These are phyloP conservation scores for Cephus spinipes DNA, from an alignment of 2,888 invertebrate species.

Conservation along the genomic window DNA sequence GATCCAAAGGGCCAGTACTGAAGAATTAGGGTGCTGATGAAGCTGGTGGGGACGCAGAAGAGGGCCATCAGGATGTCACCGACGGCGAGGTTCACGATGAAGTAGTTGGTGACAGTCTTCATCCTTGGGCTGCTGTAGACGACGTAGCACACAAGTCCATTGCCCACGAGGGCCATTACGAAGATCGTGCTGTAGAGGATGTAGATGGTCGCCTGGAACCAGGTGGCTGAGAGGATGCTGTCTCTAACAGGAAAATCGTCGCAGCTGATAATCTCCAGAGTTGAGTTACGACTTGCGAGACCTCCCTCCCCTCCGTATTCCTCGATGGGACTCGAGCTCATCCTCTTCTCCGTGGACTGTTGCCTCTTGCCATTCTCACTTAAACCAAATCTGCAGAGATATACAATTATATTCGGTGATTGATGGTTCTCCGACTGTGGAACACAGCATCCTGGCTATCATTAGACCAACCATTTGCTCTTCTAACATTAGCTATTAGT, in stretches of 20 bases:
- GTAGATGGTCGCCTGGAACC: slow-evolving; percentile 76
- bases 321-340: slow-evolving; percentile 16
- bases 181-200: slow-evolving; percentile 80
- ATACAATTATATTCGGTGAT: neutral
- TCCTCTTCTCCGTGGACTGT: slow-evolving; percentile 14
- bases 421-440: neutral
- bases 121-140: slow-evolving; percentile 86
- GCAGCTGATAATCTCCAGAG: slow-evolving; percentile 22
- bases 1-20: slow-evolving; percentile 91
- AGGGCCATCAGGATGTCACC: slow-evolving; percentile 92
- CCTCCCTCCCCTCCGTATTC: slow-evolving; percentile 19
- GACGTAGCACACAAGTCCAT: slow-evolving; percentile 87
- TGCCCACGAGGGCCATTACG: slow-evolving; percentile 78
- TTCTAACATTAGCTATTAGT: neutral
- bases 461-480: neutral
- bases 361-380: neutral
- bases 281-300: slow-evolving; percentile 7
- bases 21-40: slow-evolving; percentile 82
- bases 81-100: slow-evolving; percentile 89
- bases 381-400: neutral
- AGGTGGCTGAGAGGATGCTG: slow-evolving; percentile 64
- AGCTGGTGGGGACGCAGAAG: slow-evolving; percentile 92
- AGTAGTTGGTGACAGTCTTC: slow-evolving; percentile 93
- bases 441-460: neutral
- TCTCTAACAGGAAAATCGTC: slow-evolving; percentile 30